phyloP scores from a whole-genome alignment of 2,888 invertebrate genomes.

The Atherix ibis region DNA sequence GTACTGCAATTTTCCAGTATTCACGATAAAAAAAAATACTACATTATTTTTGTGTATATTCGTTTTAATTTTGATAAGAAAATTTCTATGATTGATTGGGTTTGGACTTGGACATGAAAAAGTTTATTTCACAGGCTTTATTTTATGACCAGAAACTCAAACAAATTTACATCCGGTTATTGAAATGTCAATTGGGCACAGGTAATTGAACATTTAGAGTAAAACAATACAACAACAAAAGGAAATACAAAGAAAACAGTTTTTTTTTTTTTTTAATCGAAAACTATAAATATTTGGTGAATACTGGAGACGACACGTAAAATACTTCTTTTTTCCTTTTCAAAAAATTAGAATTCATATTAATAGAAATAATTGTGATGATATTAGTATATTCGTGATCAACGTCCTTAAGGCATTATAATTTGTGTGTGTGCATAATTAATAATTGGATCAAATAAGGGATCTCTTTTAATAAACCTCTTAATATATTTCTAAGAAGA shows the following conservation, averaged over 20 bases:
- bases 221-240: too few relatives aligned
- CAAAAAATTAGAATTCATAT: too few relatives aligned
- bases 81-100: not conserved
- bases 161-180: not conserved
- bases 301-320: constrained; percentile 10
- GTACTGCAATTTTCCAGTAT: constrained; percentile 12
- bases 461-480: too few relatives aligned
- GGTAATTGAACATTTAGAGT: too few relatives aligned
- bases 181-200: too few relatives aligned
- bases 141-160: not conserved
- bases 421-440: constrained; percentile 10
- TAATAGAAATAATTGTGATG: too few relatives aligned
- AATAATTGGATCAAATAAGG: too few relatives aligned
- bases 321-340: constrained; percentile 2
- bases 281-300: constrained; percentile 8
- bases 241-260: too few relatives aligned
- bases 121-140: constrained; percentile 7
- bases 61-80: not conserved
- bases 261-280: too few relatives aligned
- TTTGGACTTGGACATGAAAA: not conserved
- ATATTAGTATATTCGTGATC: constrained; percentile 5
- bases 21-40: constrained; percentile 5
- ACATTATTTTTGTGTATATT: not conserved
- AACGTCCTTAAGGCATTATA: constrained; percentile 9
- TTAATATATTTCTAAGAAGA: too few relatives aligned